Evolutionary conservation across 2,888 invertebrate genomes (phyloP), one percentile per base, ranked within the genome.

Genomic region (Chrysotoxum bicinctum): DNA sequence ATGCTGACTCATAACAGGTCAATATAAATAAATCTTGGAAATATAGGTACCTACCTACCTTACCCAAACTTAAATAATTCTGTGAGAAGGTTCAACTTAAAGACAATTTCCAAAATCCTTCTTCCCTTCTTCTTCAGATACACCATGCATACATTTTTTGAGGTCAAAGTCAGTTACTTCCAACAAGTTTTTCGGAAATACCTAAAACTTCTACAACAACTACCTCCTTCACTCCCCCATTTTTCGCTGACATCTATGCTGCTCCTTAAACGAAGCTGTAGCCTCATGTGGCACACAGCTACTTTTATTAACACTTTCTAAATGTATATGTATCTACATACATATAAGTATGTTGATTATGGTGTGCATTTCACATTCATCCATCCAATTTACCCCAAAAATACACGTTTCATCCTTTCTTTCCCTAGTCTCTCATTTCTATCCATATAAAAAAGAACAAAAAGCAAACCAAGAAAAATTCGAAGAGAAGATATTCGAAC

Each of bases 91-190:
- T 7, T 12, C 6, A 23, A 48, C 12, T 21, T 48, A 2, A 21
- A 14, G 12, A 5, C 3, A 37, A 37, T 7, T 30, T 56, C 21
- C n/a, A 19, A 2, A 54, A 16, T n/a, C 21, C 16, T 26, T 14
- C 3, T 54, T 32, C 48, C 19, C 8, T 35, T n/a, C n/a, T n/a
- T 32, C 16, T 5, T 19, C 56, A 54, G 19, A 37, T 21, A 21
- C 45, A 19, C 4, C 26, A 73, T 40, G 16, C 58, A 50, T 52
- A 35, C 23, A 21, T 32, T 3, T 75, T 82, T 75, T 75, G 66
- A 84, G 84, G 84, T 84, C 84, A 84, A 84, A 80, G 80, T 84
- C 74, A 79, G 74, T 75, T 75, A 80, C 40, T 84, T 75, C 80
- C 45, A 66, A 66, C 70, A 75, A 84, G 74, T 80, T 79, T 72